Evolutionary conservation across 2,797 vertebrate species (phyloP).

Genomic region (Tenualosa thibaudeaui): DNA sequence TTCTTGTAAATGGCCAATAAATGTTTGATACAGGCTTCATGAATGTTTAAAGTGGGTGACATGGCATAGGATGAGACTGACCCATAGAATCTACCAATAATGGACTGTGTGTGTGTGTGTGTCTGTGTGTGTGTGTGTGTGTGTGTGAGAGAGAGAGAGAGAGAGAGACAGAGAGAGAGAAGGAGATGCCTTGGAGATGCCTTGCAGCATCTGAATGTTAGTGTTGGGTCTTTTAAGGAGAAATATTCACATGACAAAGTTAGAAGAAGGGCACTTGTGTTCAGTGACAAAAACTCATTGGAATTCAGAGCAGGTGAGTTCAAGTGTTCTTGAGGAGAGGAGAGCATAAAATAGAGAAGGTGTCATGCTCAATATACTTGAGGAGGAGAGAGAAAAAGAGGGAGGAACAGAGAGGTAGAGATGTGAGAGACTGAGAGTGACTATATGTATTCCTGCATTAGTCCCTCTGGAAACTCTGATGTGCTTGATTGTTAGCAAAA

Average conservation of each 20-base stretch:
- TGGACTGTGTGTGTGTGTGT: neutral
- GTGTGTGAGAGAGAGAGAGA: neutral
- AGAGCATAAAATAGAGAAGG: neutral
- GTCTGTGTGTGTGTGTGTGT: neutral
- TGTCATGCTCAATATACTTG: neutral
- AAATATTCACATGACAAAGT: slow-evolving; percentile 1
- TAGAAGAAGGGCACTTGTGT: slow-evolving; percentile 8
- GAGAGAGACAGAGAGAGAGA: neutral
- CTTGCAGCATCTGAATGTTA: neutral
- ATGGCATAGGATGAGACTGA: neutral
- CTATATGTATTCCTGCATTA: neutral
- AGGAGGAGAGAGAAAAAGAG: neutral
- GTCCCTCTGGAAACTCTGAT: neutral
- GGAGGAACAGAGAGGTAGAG: neutral
- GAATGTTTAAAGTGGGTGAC: neutral
- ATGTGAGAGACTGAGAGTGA: neutral
- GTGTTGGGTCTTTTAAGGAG: neutral
- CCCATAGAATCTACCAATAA: neutral
- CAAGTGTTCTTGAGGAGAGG: slow-evolving; percentile 9
- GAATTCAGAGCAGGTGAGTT: neutral
- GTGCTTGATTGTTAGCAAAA: neutral
- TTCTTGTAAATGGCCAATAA: slow-evolving; percentile 12
- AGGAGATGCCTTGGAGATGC: neutral
- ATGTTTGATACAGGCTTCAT: neutral
- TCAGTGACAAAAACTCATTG: slow-evolving; percentile 17